Evolutionary conservation across 2,797 vertebrate genomes (phyloP), one percentile per base, ranked within the genome.

Genomic region (Melanotaenia parkinsoni): DNA sequence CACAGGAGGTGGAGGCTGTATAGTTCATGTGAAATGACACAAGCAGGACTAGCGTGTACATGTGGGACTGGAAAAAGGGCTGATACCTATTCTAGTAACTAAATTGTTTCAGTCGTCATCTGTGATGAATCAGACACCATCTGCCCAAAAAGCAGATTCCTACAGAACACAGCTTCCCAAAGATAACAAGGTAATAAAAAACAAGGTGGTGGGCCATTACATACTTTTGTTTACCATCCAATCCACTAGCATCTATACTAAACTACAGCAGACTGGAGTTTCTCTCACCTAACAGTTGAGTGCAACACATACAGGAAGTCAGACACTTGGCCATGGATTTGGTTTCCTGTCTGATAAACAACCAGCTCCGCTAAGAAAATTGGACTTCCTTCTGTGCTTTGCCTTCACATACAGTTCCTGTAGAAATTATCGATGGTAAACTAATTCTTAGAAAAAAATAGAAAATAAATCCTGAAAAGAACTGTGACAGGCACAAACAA

Each of bases 261-360:
- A 43, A 16, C 43, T 45, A 45, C 43, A 16, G 43, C 43, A 45
- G 16, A 45, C 16, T 45, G 43, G 5, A 16, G 40, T 53, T 24
- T 43, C 13, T 20, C 18, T 51, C 57, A 47, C 22, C n/a, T 64
- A 60, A 60, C 37, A 40, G 20, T 28, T 30, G 30, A 28, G 32
- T 5, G 16, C 22, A 63, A 16, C 0, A 66, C 7, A 69, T 33
- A 30, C 47, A 83, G 84, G 82, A 88, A 83, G 67, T 79, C 16
- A 63, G 24, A 0, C 26, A 1, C 1, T 54, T 28, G 20, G 28
- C 43, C 13, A 4, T 63, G n/a, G 38, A 51, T 63, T 61, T 35
- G 14, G 61, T 62, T 89, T 91, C 82, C 81, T 78, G 63, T 77
- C 35, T 67, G 71, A 81, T 84, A 78, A 78, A 35, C 32, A 26